Conservation (phyloP, 2,113 vertebrate genomes). For the Mormyrus iriodes region DNA sequence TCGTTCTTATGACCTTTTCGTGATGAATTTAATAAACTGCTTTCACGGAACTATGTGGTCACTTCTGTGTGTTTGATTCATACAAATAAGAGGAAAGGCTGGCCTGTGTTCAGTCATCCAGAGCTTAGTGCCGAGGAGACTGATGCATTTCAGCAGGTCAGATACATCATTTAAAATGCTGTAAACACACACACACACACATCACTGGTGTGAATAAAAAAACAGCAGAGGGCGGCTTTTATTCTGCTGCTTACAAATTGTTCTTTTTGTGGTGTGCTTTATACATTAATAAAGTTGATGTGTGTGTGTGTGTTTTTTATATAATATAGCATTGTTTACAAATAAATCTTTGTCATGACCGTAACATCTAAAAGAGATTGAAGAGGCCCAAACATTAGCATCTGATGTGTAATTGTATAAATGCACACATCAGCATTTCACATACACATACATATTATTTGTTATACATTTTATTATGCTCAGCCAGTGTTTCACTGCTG, state of each 20-base stretch:
- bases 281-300: not conserved
- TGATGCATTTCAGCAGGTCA: not conserved
- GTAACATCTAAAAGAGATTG: not conserved
- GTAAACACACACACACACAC: not conserved
- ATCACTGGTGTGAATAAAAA: not conserved
- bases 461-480: not conserved
- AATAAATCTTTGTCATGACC: not conserved
- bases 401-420: not conserved
- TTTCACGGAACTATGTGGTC: not conserved
- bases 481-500: not conserved
- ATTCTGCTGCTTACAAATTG: not conserved
- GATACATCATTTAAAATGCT: not conserved
- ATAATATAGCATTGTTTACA: not conserved
- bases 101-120: not conserved
- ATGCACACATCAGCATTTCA: not conserved
- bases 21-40: not conserved
- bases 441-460: not conserved
- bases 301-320: not conserved
- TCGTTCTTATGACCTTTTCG: not conserved
- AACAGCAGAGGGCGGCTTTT: not conserved
- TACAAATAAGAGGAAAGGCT: not conserved
- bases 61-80: not conserved
- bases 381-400: not conserved
- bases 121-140: not conserved
- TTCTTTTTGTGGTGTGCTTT: not conserved